Percentiles rank a stretch among this genome's conserved stretches.
phyloP scores from a whole-genome alignment of 2,888 invertebrate species.

The Oscheius onirici region DNA sequence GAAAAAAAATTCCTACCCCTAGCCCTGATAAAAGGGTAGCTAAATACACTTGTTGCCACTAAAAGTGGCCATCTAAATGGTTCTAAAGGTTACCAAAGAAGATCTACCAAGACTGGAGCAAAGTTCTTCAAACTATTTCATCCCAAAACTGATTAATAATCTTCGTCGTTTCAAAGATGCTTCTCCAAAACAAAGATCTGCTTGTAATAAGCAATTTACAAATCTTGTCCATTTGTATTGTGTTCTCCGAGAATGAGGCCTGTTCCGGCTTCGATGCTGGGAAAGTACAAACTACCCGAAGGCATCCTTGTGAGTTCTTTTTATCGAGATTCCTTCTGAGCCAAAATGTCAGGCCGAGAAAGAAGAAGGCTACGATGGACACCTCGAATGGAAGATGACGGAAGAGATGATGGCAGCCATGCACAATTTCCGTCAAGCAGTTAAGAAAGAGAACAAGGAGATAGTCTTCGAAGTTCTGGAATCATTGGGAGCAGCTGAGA shows the following conservation, averaged over 20 bases:
- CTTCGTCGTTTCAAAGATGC: no score
- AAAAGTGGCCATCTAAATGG: no score
- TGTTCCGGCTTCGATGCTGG: constrained; percentile 31
- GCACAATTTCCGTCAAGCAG: constrained; percentile 14
- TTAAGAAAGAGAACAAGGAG: not conserved
- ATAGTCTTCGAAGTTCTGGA: constrained; percentile 7
- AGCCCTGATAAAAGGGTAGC: no score
- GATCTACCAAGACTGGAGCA: no score
- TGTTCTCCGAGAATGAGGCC: constrained; percentile 13
- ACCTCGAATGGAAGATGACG: constrained; percentile 36
- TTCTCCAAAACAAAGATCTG: no score
- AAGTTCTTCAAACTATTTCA: no score
- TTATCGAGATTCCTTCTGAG: not conserved
- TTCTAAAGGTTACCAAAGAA: no score
- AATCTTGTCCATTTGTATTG: not conserved
- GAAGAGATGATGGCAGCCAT: not conserved
- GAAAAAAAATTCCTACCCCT: no score
- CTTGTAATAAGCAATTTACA: no score
- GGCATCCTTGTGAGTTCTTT: constrained; percentile 24
- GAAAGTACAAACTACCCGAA: constrained; percentile 23
- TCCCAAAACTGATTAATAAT: no score
- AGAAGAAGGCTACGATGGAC: constrained; percentile 51
- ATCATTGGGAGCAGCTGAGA: constrained; percentile 26
- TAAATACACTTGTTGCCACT: no score
- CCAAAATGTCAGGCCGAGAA: constrained; percentile 28